Evolutionary conservation across 2,113 vertebrate species (phyloP).

Genomic region (Nicator chloris): DNA sequence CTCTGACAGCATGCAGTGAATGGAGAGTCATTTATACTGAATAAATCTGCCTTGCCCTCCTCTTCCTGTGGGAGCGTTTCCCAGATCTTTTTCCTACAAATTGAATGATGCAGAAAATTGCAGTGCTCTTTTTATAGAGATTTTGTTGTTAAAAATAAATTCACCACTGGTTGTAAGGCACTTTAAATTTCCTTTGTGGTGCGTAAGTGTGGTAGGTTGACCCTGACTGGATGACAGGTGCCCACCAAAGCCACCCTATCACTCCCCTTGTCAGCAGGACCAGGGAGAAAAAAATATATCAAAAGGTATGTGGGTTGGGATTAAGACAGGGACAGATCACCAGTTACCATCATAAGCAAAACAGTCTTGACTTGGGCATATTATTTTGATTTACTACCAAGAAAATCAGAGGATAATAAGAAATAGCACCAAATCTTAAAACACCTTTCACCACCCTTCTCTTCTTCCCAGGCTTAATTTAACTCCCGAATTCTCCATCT

Average conservation of each 20-base stretch:
- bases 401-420: neutral
- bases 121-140: neutral
- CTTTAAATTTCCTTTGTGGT: neutral
- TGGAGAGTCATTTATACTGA: neutral
- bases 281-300: neutral
- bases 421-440: neutral
- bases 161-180: fast-evolving
- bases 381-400: neutral
- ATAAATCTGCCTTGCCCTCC: neutral
- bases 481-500: neutral
- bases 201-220: neutral
- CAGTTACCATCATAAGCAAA: neutral
- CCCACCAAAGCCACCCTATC: neutral
- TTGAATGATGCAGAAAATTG: neutral
- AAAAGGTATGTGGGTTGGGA: neutral
- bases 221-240: neutral
- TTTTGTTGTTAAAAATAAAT: neutral
- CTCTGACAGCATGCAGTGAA: neutral
- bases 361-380: neutral
- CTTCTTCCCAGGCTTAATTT: neutral
- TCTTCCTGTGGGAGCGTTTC: neutral
- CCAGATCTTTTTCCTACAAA: neutral
- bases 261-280: neutral
- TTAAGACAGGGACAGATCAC: neutral
- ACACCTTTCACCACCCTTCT: neutral